Evolutionary conservation across 2,797 vertebrate genomes (phyloP).

Genomic region (Linurgus olivaceus): DNA sequence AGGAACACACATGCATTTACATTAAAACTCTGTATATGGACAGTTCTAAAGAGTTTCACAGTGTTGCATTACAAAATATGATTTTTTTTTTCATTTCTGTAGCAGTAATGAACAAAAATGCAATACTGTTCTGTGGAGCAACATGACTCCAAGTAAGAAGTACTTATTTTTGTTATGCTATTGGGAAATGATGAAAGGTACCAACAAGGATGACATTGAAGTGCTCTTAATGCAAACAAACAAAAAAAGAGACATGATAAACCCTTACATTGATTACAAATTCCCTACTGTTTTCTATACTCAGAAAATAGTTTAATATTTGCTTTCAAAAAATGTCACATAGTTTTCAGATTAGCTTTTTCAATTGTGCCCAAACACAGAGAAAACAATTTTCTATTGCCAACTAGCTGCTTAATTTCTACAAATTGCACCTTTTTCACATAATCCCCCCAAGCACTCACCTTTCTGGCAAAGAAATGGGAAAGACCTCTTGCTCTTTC

Average conservation of each 20-base stretch:
- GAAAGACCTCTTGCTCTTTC: neutral
- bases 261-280: neutral
- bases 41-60: neutral
- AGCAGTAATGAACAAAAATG: neutral
- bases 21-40: neutral
- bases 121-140: neutral
- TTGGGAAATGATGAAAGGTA: neutral
- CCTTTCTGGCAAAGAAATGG: neutral
- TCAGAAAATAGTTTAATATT: neutral
- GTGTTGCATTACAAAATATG: neutral
- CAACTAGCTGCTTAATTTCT: neutral
- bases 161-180: neutral
- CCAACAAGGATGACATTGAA: neutral
- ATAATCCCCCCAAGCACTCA: accelerated
- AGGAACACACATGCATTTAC: neutral
- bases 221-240: neutral
- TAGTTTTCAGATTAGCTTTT: neutral
- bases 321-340: neutral
- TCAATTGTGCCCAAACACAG: neutral
- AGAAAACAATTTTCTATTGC: neutral
- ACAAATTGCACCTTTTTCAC: neutral
- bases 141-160: neutral
- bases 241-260: neutral
- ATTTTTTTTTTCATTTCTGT: neutral
- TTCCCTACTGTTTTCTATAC: neutral